Evolutionary conservation across 2,797 vertebrate genomes (phyloP).

Genomic region (Premnoplex brunnescens): DNA sequence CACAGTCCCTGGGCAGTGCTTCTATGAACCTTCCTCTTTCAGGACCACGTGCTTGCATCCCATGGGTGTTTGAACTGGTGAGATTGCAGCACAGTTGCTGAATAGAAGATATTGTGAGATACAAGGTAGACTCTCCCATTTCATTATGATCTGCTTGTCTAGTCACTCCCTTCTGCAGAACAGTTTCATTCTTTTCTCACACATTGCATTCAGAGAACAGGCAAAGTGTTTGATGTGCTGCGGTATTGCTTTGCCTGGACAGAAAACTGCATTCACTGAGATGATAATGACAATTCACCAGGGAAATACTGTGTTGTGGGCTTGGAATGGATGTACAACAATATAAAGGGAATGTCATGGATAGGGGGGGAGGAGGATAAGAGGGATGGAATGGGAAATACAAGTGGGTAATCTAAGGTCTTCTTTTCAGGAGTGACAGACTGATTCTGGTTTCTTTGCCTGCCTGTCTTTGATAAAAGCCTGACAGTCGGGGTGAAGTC

Average conservation of each 20-base stretch:
- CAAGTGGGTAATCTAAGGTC: neutral
- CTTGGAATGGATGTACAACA: neutral
- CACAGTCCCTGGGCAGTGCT: neutral
- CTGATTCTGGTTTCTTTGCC: neutral
- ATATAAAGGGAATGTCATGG: neutral
- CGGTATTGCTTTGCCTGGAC: rapidly evolving
- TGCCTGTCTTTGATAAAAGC: neutral
- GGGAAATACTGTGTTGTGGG: neutral
- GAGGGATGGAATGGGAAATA: neutral
- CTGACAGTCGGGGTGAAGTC: neutral
- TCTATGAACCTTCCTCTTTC: neutral
- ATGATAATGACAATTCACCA: neutral
- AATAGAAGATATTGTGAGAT: neutral
- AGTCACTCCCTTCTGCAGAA: neutral
- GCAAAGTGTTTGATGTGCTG: neutral
- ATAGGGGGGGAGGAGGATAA: neutral
- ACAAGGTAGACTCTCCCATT: neutral
- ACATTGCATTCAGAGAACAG: neutral
- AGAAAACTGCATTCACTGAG: neutral
- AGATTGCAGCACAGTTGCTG: neutral
- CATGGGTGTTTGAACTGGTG: neutral
- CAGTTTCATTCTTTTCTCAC: neutral
- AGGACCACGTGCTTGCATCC: neutral
- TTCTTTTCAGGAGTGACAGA: neutral
- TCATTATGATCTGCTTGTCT: neutral